phyloP scores from a whole-genome alignment of 2,888 invertebrate species.

The Caenorhabditis sp. region DNA sequence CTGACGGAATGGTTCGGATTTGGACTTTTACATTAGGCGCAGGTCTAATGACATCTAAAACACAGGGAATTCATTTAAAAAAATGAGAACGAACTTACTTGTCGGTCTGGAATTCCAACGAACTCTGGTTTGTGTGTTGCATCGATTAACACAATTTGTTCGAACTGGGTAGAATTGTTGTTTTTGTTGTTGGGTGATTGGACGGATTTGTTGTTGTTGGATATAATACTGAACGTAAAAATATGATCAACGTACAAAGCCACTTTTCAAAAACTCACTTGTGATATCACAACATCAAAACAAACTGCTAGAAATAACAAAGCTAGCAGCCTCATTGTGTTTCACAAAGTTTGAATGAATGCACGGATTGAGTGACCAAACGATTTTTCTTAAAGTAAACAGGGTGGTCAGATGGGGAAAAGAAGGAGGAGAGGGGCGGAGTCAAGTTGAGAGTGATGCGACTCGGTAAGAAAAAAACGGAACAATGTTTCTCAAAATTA shows the following conservation, averaged over 20 bases:
- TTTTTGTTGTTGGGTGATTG: slow-evolving; percentile 30
- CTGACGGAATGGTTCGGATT: slow-evolving; percentile 38
- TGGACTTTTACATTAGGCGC: slow-evolving; percentile 42
- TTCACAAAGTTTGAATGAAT: not conserved
- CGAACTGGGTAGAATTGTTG: slow-evolving; percentile 64
- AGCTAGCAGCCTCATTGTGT: slow-evolving; percentile 33
- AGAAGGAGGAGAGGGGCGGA: not conserved
- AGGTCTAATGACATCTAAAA: slow-evolving; percentile 18
- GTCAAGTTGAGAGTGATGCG: not conserved
- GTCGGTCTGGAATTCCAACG: slow-evolving; percentile 62
- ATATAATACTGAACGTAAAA: slow-evolving; percentile 21
- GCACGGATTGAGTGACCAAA: not conserved
- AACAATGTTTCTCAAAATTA: not conserved
- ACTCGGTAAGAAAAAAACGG: not conserved
- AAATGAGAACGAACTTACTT: slow-evolving; percentile 21
- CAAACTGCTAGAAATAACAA: slow-evolving; percentile 36
- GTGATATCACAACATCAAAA: slow-evolving; percentile 31
- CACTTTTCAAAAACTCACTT: slow-evolving; percentile 21
- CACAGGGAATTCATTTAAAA: not conserved
- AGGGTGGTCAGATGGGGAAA: not conserved
- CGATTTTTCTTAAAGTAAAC: not conserved
- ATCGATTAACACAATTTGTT: slow-evolving; percentile 63
- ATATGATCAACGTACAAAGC: not conserved
- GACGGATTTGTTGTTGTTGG: slow-evolving; percentile 22
- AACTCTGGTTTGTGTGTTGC: slow-evolving; percentile 58